Evolutionary conservation across 2,113 vertebrate genomes (phyloP), one percentile per base, ranked within the genome.

Genomic region (Panthera uncia): DNA sequence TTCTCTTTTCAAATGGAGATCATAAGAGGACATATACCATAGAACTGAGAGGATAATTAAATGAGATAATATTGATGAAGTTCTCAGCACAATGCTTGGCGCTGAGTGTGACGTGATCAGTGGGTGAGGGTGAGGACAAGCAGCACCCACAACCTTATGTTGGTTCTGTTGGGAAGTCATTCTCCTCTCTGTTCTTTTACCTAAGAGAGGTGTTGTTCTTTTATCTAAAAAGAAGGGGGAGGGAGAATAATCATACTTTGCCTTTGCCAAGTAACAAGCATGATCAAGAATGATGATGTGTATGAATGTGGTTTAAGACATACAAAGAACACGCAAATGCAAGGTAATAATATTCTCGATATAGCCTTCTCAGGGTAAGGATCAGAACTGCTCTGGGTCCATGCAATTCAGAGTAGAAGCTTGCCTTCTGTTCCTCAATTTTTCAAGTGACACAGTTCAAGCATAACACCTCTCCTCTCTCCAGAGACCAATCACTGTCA

Each of bases 401-500:
- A 5, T 66, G n/a, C 25, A 55, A 66, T 48, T 91, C 31, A 55
- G 16, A 63, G 27, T 38, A 93, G 91, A 86, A 50, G 31, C 71
- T 83, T 84, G 23, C 63, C 52, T 97, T 85, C 14, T 7, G 50
- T 84, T 68, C 74, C 55, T 81, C 80, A 79, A 16, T 74, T 94
- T 88, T 88, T 89, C 84, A 97, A 92, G 69, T n/a, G 82, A 92
- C n/a, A 71, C 29, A 87, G 12, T 55, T 88, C 9, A 27, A 89
- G 52, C 31, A 48, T 94, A 98, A 74, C 91, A 97, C 92, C 96
- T 97, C 95, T 96, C 91, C 94, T 96, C 90, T 94, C 1, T 50
- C 97, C 93, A 97, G 98, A 98, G 96, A 25, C 92, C 66, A 93
- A 95, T 93, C 96, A 96, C 3, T 96, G 89, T 81, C 68, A 97